Base-by-base conservation (phyloP, 2,113 vertebrate species). In the Merops nubicus region DNA sequence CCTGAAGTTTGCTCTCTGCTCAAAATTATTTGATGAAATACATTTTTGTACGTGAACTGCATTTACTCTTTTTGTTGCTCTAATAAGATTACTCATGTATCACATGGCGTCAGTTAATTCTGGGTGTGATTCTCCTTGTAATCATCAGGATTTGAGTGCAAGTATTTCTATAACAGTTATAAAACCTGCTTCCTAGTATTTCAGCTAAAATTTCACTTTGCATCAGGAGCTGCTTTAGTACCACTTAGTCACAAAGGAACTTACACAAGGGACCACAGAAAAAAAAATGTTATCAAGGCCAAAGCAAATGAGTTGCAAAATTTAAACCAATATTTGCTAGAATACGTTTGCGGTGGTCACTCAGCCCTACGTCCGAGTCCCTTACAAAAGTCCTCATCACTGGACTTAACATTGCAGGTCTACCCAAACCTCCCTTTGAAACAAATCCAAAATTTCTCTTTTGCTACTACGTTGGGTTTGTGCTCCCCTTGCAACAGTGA, bases 301-400 rank as follows among this genome's bases (percentile, higher is more conserved):
- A 93, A 74, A 91, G 86, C 86, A 96, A 92, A 82, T 19, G 43
- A 76, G 48, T 93, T 96, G 92, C 96, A 96, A 88, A 96, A 94
- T 79, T 62, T 91, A 83, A 96, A 82, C 73, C 80, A 97, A 94
- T 97, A 92, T 97, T 97, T 96, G 83, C 88, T 69, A 84, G 85
- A 78, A 82, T 95, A 89, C 18, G 11, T 95, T 93, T 69, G 69
- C 34, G 65, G 43, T 82, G 69, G 80, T 74, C 93, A 79, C 73
- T 68, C 80, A 78, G 51, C 42, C 36, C n/a, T 28, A 12, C 34
- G 84, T 70, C 33, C 5, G 40, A 60, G 53, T 59, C 76, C n/a
- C 21, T 72, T 9, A 48, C 15, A 34, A 36, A 89, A 0, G 4
- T 33, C 73, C 79, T 85, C 65, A 6, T 18, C 14, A 1, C 28